These are phyloP conservation scores for Paraescarpia echinospica DNA, from an alignment of 1,140 invertebrate species.

Conservation along the genomic window DNA sequence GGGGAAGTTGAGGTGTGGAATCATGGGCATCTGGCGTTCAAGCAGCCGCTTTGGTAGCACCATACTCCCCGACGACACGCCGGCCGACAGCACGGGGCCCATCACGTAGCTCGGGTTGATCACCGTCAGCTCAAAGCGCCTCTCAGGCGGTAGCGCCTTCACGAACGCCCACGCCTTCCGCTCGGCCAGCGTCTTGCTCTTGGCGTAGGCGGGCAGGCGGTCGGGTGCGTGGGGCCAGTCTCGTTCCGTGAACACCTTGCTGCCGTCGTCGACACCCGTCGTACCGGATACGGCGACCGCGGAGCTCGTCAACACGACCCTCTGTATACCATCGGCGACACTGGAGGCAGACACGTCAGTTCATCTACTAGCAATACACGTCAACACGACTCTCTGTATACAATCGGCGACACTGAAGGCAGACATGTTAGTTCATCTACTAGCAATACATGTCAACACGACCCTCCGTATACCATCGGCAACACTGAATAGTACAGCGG, in stretches of 20 bases:
- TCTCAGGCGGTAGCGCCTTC: conserved; percentile 9
- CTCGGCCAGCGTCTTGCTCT: conserved; percentile 65
- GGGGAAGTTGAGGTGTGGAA: conserved; percentile 60
- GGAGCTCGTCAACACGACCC: conserved; percentile 66
- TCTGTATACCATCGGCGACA: conserved; percentile 58
- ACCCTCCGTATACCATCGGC: conserved; percentile 62
- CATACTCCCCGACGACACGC: neutral
- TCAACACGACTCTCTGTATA: too few species aligned
- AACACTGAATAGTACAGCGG: too few species aligned
- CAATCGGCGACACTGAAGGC: too few species aligned
- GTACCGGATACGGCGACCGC: conserved; percentile 61
- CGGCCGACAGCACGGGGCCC: conserved; percentile 61
- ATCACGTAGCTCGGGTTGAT: conserved; percentile 64
- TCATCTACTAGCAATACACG: too few species aligned
- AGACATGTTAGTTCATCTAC: too few species aligned
- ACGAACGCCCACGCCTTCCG: conserved; percentile 66
- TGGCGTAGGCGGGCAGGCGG: conserved; percentile 56
- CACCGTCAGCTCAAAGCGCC: conserved; percentile 61
- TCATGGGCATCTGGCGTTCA: conserved; percentile 58
- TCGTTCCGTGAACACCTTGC: conserved; percentile 58
- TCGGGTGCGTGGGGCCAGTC: conserved; percentile 58
- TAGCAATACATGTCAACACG: conserved; percentile 57
- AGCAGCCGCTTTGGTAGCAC: conserved; percentile 55
- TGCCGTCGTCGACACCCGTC: conserved; percentile 26
- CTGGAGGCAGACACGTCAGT: neutral